Percentiles rank a stretch among this genome's conserved stretches.
Evolutionary conservation across 2,113 vertebrate genomes (phyloP).

Genomic region (Cheilinus undulatus): DNA sequence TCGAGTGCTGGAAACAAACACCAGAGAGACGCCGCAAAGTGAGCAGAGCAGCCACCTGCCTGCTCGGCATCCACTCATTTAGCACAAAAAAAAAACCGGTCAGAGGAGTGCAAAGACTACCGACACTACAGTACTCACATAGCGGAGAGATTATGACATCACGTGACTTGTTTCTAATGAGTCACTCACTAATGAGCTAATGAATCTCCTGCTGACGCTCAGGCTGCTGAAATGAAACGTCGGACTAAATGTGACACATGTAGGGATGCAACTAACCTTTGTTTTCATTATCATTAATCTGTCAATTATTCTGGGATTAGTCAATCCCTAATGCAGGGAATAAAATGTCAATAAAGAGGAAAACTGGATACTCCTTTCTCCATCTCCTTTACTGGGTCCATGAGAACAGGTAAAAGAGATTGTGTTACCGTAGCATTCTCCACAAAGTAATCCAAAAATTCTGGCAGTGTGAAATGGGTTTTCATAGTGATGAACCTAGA

Average conservation of each 20-base stretch:
- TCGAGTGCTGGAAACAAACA: constrained; percentile 25
- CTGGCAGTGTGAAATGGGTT: neutral
- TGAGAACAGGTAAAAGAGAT: no score
- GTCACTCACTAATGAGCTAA: constrained; percentile 63
- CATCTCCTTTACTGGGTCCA: no score
- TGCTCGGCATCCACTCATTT: neutral
- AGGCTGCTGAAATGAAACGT: constrained; percentile 33
- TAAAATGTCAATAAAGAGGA: constrained; percentile 33
- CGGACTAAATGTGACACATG: constrained; percentile 27
- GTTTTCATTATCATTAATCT: constrained; percentile 16
- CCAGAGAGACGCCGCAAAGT: neutral
- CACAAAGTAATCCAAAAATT: neutral
- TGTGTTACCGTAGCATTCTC: no score
- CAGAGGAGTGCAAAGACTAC: constrained; percentile 32
- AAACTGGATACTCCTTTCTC: neutral
- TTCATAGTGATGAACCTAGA: neutral
- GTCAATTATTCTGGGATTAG: constrained; percentile 20
- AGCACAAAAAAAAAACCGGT: constrained; percentile 4
- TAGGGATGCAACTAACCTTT: constrained; percentile 18
- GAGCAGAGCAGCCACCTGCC: constrained; percentile 12
- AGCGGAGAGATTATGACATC: constrained; percentile 45
- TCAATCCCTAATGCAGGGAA: neutral
- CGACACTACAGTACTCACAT: constrained; percentile 23
- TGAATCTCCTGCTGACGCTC: constrained; percentile 63
- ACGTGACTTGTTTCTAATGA: constrained; percentile 59